A percentile compares a stretch with the other conserved stretches of the same genome.
phyloP scores from a whole-genome alignment of 2,888 invertebrate species.

The Amaurobius ferox region DNA sequence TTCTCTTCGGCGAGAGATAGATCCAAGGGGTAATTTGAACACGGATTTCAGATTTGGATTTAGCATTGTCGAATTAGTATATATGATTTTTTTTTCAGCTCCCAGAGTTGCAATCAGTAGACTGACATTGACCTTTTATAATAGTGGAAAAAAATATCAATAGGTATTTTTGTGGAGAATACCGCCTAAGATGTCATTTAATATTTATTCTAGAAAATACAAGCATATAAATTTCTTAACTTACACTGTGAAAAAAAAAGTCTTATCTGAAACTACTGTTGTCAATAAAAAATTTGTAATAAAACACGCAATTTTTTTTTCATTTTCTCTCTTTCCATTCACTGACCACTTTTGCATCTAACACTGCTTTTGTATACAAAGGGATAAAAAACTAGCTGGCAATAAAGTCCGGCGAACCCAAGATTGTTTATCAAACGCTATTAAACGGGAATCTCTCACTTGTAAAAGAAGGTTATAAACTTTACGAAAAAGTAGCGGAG shows the following conservation, averaged over 20 bases:
- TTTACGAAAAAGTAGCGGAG: constrained; percentile 53
- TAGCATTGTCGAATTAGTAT: too few relatives aligned
- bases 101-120: too few relatives aligned
- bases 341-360: background rate
- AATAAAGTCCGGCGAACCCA: constrained; percentile 15
- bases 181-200: too few relatives aligned
- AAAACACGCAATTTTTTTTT: constrained; percentile 21
- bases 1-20: too few relatives aligned
- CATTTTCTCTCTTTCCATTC: background rate
- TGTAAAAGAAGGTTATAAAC: constrained; percentile 49
- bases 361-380: constrained; percentile 34
- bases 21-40: too few relatives aligned
- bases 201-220: too few relatives aligned
- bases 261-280: constrained; percentile 15
- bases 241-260: constrained; percentile 49
- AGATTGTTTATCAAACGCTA: constrained; percentile 62
- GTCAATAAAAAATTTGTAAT: constrained; percentile 29
- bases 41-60: too few relatives aligned
- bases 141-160: too few relatives aligned
- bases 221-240: too few relatives aligned
- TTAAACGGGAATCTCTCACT: constrained; percentile 37
- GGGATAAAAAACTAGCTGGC: constrained; percentile 21
- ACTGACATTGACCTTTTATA: too few relatives aligned
- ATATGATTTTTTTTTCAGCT: too few relatives aligned
- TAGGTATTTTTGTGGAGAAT: too few relatives aligned